Evolutionary conservation across 1,140 invertebrate species (phyloP), one percentile per base, ranked within the genome.

Genomic region (Drosophila bocki): DNA sequence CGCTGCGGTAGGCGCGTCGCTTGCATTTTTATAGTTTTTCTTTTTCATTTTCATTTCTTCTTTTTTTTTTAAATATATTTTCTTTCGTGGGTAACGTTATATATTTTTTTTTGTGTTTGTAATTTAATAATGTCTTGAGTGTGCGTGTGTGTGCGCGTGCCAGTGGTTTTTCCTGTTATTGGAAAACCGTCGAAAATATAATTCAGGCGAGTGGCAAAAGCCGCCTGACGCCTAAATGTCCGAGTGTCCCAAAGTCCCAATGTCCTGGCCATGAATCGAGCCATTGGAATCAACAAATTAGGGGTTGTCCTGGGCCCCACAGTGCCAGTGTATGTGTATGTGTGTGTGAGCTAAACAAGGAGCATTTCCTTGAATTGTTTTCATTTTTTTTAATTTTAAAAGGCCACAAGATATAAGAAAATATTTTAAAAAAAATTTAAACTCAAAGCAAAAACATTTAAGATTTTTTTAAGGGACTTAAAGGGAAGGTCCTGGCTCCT

Each of bases 1-100:
- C 85, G 83, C 65, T 88, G 84, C 77, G 68, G 57, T 84, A 78
- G 84, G 80, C 84, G 83, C 80, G 68, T 87, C 72, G 78, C 56
- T 68, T 32, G 63, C 12, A 57, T 39, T 37, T 58, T 32, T 62
- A 17, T 19, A 17, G 45, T 41, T 70, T 45, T 47, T 50, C 29
- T 45, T 64, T 42, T 44, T 57, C 26, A 51, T 59, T 58, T 29
- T 60, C 45, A 32, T 60, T 39, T 60, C 11, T 45, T 45, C 33
- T 65, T 53, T 47, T n/a, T 11, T 19, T 42, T 26, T 63, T 41
- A 42, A 37, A 33, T 37, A 11, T 60, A 58, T 32, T 42, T 33
- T 51, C 32, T 19, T 42, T 19, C n/a, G 17, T 39, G 42, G 15
- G 12, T n/a, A 56, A 22, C 44, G n/a, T 61, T 33, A 37, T 32